Evolutionary conservation across 92 coral and sea anemone species (phyloP).

Genomic region (Muricea muricata): DNA sequence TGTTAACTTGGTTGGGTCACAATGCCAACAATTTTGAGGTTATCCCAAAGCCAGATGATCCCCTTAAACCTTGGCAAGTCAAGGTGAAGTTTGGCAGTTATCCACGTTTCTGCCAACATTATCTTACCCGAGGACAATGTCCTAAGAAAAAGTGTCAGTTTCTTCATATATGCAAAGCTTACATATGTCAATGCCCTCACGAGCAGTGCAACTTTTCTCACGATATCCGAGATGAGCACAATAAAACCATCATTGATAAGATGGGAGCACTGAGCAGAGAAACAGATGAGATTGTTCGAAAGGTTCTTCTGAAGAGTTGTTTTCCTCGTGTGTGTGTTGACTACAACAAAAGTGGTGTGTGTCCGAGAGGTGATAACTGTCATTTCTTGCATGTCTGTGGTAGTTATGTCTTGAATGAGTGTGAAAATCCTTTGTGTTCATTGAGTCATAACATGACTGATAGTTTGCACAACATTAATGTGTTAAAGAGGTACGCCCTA

Average conservation of each 20-base stretch:
- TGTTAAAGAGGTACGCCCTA: slow-evolving; percentile 24
- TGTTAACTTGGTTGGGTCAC: background rate
- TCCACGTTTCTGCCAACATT: slow-evolving; percentile 17
- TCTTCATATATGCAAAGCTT: slow-evolving; percentile 25
- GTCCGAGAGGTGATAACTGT: slow-evolving; percentile 30
- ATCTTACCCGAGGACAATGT: background rate
- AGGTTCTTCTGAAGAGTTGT: background rate
- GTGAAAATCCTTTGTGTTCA: background rate
- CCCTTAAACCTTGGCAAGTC: background rate
- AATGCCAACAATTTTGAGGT: slow-evolving; percentile 10
- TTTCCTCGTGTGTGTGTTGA: slow-evolving; percentile 27
- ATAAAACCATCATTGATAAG: background rate
- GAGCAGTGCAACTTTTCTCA: background rate
- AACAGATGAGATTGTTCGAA: background rate
- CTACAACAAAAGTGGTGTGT: slow-evolving; percentile 4
- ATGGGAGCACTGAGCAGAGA: background rate
- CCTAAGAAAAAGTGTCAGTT: background rate
- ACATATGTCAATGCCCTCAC: background rate
- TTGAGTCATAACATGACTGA: background rate
- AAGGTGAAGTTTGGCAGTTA: background rate
- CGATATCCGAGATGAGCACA: slow-evolving; percentile 10
- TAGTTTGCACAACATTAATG: slow-evolving; percentile 12
- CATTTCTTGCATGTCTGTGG: slow-evolving; percentile 39
- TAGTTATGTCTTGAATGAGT: slow-evolving; percentile 25
- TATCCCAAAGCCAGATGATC: background rate